These are phyloP conservation scores for Oryzias curvinotus DNA, from an alignment of 2,113 vertebrate species.

Conservation along the genomic window DNA sequence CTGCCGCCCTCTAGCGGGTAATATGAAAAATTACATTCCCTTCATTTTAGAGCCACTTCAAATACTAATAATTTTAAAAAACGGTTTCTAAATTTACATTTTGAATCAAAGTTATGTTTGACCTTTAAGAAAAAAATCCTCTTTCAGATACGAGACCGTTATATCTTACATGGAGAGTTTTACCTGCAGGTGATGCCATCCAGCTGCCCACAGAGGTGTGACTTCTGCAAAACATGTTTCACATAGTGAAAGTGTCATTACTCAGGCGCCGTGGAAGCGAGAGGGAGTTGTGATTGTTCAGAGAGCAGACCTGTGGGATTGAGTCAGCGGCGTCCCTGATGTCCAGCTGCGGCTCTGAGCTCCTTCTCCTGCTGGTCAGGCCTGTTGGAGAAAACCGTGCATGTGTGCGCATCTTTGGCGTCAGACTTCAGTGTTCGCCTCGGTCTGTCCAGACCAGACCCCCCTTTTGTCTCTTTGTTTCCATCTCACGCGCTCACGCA, in stretches of 20 bases:
- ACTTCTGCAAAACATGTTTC: no score
- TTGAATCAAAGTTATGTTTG: no score
- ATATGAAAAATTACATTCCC: neutral
- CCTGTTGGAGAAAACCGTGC: neutral
- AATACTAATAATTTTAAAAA: no score
- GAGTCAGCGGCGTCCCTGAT: neutral
- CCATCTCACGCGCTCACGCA: conserved; percentile 20
- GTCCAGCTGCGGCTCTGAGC: neutral
- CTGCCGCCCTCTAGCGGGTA: conserved; percentile 25
- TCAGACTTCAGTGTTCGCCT: conserved; percentile 33
- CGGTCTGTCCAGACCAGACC: conserved; percentile 39
- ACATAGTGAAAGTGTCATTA: no score
- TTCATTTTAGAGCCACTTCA: neutral
- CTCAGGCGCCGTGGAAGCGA: no score
- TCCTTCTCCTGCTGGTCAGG: conserved; percentile 23
- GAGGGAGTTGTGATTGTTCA: neutral
- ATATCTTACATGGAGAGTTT: no score
- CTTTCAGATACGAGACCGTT: no score
- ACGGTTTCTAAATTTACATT: no score
- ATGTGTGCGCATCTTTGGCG: conserved; percentile 8
- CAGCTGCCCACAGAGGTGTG: no score
- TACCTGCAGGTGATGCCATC: no score
- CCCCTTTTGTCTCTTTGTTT: conserved; percentile 60
- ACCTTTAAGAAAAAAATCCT: no score
- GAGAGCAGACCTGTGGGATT: conserved; percentile 35